Evolutionary conservation across 2,888 invertebrate species (phyloP), one percentile per base, ranked within the genome.

Genomic region (Eucera pruinosa): DNA sequence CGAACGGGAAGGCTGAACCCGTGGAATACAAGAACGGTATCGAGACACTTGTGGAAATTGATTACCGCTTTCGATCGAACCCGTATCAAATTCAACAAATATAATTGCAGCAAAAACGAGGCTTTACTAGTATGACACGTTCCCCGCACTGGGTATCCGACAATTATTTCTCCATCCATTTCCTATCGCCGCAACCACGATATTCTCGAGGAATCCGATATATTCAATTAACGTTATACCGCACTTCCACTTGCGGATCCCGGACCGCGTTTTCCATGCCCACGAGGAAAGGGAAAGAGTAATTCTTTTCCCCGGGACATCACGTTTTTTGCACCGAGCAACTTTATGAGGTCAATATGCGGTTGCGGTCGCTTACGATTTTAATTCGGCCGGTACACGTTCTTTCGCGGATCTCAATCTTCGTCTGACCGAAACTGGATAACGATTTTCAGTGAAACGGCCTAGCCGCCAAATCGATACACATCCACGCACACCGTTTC

Each of bases 31-130:
- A 76, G 80, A 66, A 83, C 84, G 82, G 81, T 79, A 82, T 81
- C 85, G 85, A 87, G 87, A 86, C 88, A 82, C 83, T 80, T 78
- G 72, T 45, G 83, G 70, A 83, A 83, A 83, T 83, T 83, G 83
- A 83, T 83, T 83, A 83, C 79, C 83, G 82, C 71, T 77, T 78
- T 67, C 83, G 83, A 83, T 83, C 82, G 83, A 78, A 68, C 61
- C 68, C 72, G 80, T 83, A 83, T 83, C 83, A 82, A 82, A 83
- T 83, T 83, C 83, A 82, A 83, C 83, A 83, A 83, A 82, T 83
- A 80, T 83, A 83, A 83, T 83, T 83, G 82, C 83, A 83, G 83
- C 80, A 82, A 83, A 83, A 83, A 82, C 83, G 83, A 83, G 74
- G 80, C 83, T 82, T 78, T 80, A 77, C 80, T 70, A 75, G 78